Percentiles rank a stretch among this genome's conserved stretches.
These are phyloP conservation scores for Epizoanthus fatuus DNA, from an alignment of 92 coral and sea anemone genomes.

Conservation along the genomic window DNA sequence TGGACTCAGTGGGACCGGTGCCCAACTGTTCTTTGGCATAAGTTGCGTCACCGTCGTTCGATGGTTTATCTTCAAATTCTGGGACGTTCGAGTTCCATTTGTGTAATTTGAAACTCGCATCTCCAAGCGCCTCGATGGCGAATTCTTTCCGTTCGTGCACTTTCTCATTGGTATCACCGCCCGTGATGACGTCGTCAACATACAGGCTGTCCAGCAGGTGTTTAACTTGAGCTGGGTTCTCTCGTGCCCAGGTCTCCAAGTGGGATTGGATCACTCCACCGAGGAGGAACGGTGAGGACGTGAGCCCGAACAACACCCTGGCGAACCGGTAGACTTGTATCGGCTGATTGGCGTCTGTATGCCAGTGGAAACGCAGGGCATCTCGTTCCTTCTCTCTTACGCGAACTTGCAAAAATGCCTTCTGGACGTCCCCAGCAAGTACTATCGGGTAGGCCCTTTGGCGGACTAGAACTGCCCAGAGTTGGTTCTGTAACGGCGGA, in stretches of 20 bases:
- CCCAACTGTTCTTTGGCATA: constrained; percentile 53
- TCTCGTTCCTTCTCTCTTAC: constrained; percentile 63
- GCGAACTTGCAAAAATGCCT: constrained; percentile 58
- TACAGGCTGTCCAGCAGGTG: constrained; percentile 55
- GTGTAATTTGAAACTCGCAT: constrained; percentile 58
- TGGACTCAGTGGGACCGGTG: constrained; percentile 38
- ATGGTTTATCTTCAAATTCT: constrained; percentile 46
- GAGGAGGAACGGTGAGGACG: constrained; percentile 64
- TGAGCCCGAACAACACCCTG: constrained; percentile 32
- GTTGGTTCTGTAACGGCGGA: constrained; percentile 41
- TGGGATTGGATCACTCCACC: constrained; percentile 63
- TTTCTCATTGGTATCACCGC: constrained; percentile 39
- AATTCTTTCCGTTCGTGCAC: constrained; percentile 62
- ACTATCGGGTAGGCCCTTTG: constrained; percentile 11
- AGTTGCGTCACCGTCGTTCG: neutral
- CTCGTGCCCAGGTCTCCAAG: constrained; percentile 36
- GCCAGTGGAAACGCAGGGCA: constrained; percentile 52
- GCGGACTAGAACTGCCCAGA: constrained; percentile 28
- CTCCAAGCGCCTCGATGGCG: constrained; percentile 51
- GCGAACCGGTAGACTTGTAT: neutral
- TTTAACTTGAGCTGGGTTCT: constrained; percentile 49
- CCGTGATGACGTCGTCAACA: constrained; percentile 67
- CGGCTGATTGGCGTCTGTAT: neutral
- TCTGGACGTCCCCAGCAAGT: constrained; percentile 7
- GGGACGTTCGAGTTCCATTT: constrained; percentile 58